A percentile compares a stretch with the other conserved stretches of the same genome.
Evolutionary conservation across 2,888 invertebrate genomes (phyloP).

Genomic region (Empis livida): DNA sequence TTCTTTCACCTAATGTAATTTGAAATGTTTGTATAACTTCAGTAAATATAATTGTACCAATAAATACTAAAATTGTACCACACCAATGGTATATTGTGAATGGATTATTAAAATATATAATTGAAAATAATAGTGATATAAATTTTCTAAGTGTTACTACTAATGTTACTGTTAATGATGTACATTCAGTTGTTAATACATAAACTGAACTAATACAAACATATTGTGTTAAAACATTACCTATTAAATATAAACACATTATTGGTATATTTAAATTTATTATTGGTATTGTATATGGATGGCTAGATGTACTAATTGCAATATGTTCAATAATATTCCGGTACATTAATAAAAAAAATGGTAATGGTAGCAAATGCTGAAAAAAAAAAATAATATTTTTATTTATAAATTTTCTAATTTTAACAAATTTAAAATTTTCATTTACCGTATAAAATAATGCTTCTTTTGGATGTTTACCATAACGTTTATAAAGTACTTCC

Average conservation of each 20-base stretch:
- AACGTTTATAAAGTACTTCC: slow-evolving; percentile 63
- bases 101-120: slow-evolving; percentile 78
- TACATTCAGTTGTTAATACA: slow-evolving; percentile 78
- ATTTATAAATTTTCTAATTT: too few species aligned
- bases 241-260: slow-evolving; percentile 58
- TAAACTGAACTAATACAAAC: slow-evolving; percentile 91
- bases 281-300: slow-evolving; percentile 39
- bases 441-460: slow-evolving; percentile 66
- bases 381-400: slow-evolving; percentile 22
- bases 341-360: slow-evolving; percentile 67
- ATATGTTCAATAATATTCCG: slow-evolving; percentile 63
- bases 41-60: slow-evolving; percentile 82
- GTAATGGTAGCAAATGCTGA: slow-evolving; percentile 73
- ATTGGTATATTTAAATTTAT: slow-evolving; percentile 50
- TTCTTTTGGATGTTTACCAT: slow-evolving; percentile 84
- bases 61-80: slow-evolving; percentile 76
- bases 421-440: too few species aligned
- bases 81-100: slow-evolving; percentile 84
- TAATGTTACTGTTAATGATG: slow-evolving; percentile 83
- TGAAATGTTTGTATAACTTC: slow-evolving; percentile 49
- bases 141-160: slow-evolving; percentile 93
- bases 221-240: slow-evolving; percentile 79
- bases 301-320: slow-evolving; percentile 52
- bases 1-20: too few species aligned
- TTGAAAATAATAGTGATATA: slow-evolving; percentile 83